Evolutionary conservation across 2,888 invertebrate species (phyloP).

Genomic region (Drosophila meridionalis): DNA sequence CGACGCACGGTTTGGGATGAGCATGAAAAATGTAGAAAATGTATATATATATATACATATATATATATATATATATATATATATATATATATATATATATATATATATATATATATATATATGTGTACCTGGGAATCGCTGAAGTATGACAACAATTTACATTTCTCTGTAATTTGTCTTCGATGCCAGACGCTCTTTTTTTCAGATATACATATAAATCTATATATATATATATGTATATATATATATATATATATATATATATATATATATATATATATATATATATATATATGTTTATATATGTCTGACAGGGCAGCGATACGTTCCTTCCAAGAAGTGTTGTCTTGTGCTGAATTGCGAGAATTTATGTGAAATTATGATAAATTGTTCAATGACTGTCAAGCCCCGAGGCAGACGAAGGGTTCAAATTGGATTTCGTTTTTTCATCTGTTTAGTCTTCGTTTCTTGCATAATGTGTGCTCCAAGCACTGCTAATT

Average conservation of each 20-base stretch:
- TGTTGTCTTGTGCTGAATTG: conserved; percentile 55
- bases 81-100: conserved; percentile 1
- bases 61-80: conserved; percentile 8
- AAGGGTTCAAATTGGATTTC: conserved; percentile 49
- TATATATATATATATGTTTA: background rate
- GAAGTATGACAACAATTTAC: conserved; percentile 60
- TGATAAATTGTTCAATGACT: conserved; percentile 69
- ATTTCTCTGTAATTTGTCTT: conserved; percentile 75
- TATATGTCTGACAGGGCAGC: conserved; percentile 14
- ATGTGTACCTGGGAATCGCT: conserved; percentile 36
- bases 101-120: conserved; percentile 7
- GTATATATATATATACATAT: background rate
- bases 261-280: conserved; percentile 16
- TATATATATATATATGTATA: conserved; percentile 17
- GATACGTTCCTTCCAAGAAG: conserved; percentile 21
- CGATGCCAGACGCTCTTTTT: conserved; percentile 40
- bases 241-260: conserved; percentile 3
- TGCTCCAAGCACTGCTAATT: conserved; percentile 49
- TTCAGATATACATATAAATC: background rate
- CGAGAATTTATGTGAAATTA: conserved; percentile 64
- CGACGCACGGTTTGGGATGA: conserved; percentile 34
- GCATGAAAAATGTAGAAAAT: conserved; percentile 59
- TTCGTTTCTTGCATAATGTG: conserved; percentile 18
- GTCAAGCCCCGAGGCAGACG: conserved; percentile 24
- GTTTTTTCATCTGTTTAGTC: conserved; percentile 10